Conservation (phyloP, 2,888 invertebrate genomes). For the Cryptosula pallasiana region DNA sequence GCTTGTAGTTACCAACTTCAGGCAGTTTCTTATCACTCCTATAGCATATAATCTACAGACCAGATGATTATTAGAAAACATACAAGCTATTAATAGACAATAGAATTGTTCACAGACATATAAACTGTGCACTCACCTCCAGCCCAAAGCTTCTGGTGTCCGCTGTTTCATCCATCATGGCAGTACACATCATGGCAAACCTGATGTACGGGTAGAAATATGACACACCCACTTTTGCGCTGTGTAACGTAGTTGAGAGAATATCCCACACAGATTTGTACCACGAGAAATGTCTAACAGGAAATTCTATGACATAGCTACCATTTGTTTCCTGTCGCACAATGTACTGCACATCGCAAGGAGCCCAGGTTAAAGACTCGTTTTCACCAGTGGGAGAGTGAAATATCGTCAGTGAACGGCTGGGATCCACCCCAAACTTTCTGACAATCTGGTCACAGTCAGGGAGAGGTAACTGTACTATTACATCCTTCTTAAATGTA, state of each 20-base stretch:
- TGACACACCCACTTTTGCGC: constrained; percentile 37
- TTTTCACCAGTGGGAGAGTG: constrained; percentile 34
- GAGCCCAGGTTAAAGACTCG: constrained; percentile 33
- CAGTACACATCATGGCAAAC: constrained; percentile 44
- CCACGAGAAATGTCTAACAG: constrained; percentile 39
- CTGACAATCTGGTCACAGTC: constrained; percentile 32
- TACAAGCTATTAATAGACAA: no score
- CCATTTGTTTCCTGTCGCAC: constrained; percentile 26
- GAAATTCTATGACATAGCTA: constrained; percentile 32
- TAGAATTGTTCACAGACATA: no score
- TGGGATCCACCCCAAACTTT: constrained; percentile 28
- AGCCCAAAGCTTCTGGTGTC: constrained; percentile 36
- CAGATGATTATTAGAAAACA: no score
- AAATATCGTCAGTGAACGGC: constrained; percentile 31
- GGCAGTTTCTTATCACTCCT: constrained; percentile 32
- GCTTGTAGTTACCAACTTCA: constrained; percentile 30
- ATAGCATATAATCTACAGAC: constrained; percentile 39
- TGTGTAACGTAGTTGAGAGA: constrained; percentile 33
- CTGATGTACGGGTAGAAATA: constrained; percentile 37
- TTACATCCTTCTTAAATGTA: constrained; percentile 33
- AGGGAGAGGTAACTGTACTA: constrained; percentile 37
- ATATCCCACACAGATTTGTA: constrained; percentile 41
- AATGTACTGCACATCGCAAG: constrained; percentile 29
- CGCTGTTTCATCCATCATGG: constrained; percentile 38
- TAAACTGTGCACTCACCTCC: no score